Base-by-base conservation (phyloP, 35 echinoderm and acorn worm genomes). In the Amphiura filiformis region DNA sequence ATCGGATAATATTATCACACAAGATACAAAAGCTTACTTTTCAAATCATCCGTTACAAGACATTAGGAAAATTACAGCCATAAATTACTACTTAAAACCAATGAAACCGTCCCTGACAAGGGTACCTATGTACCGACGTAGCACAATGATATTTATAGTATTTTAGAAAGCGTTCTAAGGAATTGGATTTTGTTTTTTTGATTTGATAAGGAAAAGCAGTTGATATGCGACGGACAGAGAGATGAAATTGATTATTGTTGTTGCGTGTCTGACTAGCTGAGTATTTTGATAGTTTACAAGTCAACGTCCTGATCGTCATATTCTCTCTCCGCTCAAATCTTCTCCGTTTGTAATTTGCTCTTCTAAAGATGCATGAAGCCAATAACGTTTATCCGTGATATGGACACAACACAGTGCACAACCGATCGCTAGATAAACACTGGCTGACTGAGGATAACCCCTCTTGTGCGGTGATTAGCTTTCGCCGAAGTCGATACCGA, bases 341-440 rank as follows among this genome's bases (percentile, higher is more conserved):
- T n/a, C 61, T 70, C 61, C 61, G 26, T 30, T 70, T 70, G 61
- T 70, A 70, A 70, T 70, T 70, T 30, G 17, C 17, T 70, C 61
- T 26, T 70, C 7, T 70, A 18, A 47, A 47, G n/a, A 47, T 47
- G 41, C 41, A 47, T 47, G 41, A 70, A 70, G 61, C 61, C 61
- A 70, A 70, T 70, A 70, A 70, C 61, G 28, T 70, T 70, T 70
- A 70, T 70, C 28, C 61, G 28, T 30, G 61, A 70, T 70, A 70
- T 70, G 61, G 61, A 70, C 61, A 70, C 61, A 70, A 70, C 61
- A 70, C 61, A 30, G 61, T n/a, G n/a, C 61, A 70, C 17, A 70
- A 70, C 11, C 61, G 61, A 70, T 70, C 61, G 26, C 61, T 70
- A 70, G 61, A 70, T 70, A 70, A 70, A 70, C 61, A 70, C 11